A percentile compares a stretch with the other conserved stretches of the same genome.
These are phyloP conservation scores for Calycopis cecrops DNA, from an alignment of 1,140 invertebrate species.

Conservation along the genomic window DNA sequence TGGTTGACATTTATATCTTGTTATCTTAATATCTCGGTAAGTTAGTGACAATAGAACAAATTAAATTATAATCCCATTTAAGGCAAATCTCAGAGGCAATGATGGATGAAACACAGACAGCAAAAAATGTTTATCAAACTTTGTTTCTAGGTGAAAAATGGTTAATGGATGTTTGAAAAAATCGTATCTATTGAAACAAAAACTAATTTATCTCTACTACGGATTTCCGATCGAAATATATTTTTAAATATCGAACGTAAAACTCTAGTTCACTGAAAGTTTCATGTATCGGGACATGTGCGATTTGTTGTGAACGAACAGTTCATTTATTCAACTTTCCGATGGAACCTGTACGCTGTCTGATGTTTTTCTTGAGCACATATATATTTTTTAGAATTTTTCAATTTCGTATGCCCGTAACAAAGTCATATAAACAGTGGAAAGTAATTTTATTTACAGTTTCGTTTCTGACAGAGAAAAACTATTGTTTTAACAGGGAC, in stretches of 20 bases:
- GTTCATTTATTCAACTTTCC: constrained; percentile 20
- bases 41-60: too few species aligned
- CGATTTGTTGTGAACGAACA: constrained; percentile 21
- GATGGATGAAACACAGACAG: not conserved
- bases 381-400: constrained; percentile 7
- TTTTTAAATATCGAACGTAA: constrained; percentile 26
- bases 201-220: constrained; percentile 16
- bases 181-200: not conserved
- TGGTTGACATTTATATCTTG: too few species aligned
- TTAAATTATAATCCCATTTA: not conserved
- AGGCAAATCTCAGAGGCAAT: too few species aligned
- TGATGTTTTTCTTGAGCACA: constrained; percentile 12
- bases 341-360: constrained; percentile 12
- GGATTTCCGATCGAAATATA: constrained; percentile 21
- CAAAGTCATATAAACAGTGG: not conserved
- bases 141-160: not conserved
- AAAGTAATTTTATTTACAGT: not conserved
- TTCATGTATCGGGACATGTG: constrained; percentile 14
- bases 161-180: not conserved
- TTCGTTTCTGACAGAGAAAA: too few species aligned
- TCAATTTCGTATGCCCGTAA: not conserved
- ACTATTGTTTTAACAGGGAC: too few species aligned
- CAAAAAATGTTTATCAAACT: not conserved
- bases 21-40: not conserved
- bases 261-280: constrained; percentile 19